Evolutionary conservation across 1,140 invertebrate genomes (phyloP), one percentile per base, ranked within the genome.

Genomic region (Apis florea): DNA sequence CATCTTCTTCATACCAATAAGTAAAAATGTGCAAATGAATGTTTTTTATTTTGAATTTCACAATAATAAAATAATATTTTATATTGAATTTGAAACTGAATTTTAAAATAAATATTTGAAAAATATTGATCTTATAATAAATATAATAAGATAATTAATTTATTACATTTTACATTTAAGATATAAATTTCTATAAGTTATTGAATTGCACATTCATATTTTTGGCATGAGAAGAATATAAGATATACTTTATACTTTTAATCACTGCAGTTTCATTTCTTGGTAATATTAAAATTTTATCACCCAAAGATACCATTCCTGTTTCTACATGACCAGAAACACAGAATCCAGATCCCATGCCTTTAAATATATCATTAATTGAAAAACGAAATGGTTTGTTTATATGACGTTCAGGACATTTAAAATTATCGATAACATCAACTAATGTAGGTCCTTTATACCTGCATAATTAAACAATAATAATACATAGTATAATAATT

Each of bases 311-410:
- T 1, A 99, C 91, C 89, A 96, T 95, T 12, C 99, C 99, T 66
- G 98, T 97, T 94, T 99, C 98, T 73, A 99, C 95, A 66, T 97
- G 95, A 11, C 98, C 99, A 10, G 96, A 96, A 10, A 99, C 95
- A 94, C 97, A 98, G 90, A 98, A 97, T 6, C 97, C 97, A 3
- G 97, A 96, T 0, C 97, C 97, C 17, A 96, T 96, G 12, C 98
- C 97, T 95, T 99, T 99, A 91, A 97, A 99, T 80, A 99, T 96
- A 94, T 99, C 99, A 90, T 97, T 97, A 0, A 99, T 95, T 40
- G 97, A 97, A 92, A 99, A 95, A n/a, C 99, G 95, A 68, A 99
- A 96, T 15, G 98, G 97, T 91, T 98, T 98, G 31, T 96, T 95
- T 12, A 99, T 95, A n/a, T 97, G 96, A 66, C 98, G 95, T 76